These are phyloP conservation scores for Cheumatopsyche charites DNA, from an alignment of 1,140 invertebrate species.

Conservation along the genomic window DNA sequence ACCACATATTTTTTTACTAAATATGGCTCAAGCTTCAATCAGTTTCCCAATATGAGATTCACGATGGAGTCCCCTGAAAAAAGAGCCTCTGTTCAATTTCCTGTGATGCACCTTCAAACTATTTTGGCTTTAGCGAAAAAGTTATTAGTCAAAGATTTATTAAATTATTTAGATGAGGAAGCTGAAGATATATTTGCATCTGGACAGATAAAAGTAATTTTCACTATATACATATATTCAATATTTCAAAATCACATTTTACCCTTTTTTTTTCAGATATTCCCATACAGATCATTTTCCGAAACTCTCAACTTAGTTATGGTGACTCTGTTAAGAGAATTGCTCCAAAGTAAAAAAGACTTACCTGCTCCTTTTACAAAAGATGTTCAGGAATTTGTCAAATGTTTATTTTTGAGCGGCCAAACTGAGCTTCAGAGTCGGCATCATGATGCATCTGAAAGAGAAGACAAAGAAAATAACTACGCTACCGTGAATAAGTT, in stretches of 20 bases:
- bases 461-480: slow-evolving; percentile 81
- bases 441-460: slow-evolving; percentile 80
- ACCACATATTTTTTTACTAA: slow-evolving; percentile 88
- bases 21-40: slow-evolving; percentile 91
- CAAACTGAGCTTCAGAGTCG: slow-evolving; percentile 90
- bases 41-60: slow-evolving; percentile 79
- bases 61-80: slow-evolving; percentile 69
- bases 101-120: slow-evolving; percentile 76
- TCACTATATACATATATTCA: slow-evolving; percentile 21
- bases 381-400: slow-evolving; percentile 84
- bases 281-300: slow-evolving; percentile 90
- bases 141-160: slow-evolving; percentile 83
- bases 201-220: slow-evolving; percentile 65
- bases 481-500: slow-evolving; percentile 84
- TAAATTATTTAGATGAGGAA: slow-evolving; percentile 82
- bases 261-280: slow-evolving; percentile 65
- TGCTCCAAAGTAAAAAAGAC: slow-evolving; percentile 89
- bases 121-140: slow-evolving; percentile 84
- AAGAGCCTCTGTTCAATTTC: slow-evolving; percentile 68
- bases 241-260: background rate
- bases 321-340: slow-evolving; percentile 88
- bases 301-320: slow-evolving; percentile 94
- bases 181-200: slow-evolving; percentile 76
- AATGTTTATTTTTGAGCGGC: slow-evolving; percentile 86
- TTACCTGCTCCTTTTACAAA: slow-evolving; percentile 87